Conservation (phyloP, 2,113 vertebrate genomes). For the Epinephelus lanceolatus region DNA sequence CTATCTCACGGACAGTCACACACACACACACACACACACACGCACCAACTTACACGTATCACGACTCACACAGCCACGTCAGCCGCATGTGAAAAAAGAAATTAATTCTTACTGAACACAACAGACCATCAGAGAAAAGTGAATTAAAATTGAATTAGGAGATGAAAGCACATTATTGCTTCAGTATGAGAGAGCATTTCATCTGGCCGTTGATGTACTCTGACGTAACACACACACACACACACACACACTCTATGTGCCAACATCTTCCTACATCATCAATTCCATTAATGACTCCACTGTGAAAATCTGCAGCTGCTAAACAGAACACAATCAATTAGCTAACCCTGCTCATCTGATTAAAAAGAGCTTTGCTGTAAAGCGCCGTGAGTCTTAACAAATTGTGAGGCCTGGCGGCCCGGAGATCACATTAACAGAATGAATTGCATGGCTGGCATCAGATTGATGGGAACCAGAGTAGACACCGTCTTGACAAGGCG, state of each 20-base stretch:
- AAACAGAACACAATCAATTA: slow-evolving; percentile 45
- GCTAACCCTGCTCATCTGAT: slow-evolving; percentile 32
- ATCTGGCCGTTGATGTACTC: not conserved
- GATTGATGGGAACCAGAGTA: slow-evolving; percentile 4
- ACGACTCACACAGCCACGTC: slow-evolving; percentile 8
- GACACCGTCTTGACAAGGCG: not conserved
- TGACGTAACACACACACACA: slow-evolving; percentile 21
- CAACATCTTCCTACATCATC: slow-evolving; percentile 29
- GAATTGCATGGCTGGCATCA: slow-evolving; percentile 22
- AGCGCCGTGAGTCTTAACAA: slow-evolving; percentile 32
- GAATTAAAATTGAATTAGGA: slow-evolving; percentile 40
- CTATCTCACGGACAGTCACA: slow-evolving; percentile 19
- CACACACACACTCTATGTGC: not conserved
- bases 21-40: not conserved
- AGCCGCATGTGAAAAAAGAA: slow-evolving; percentile 32
- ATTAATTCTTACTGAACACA: slow-evolving; percentile 13
- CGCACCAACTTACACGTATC: not conserved
- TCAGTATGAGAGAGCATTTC: slow-evolving; percentile 20
- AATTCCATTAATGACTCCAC: slow-evolving; percentile 37
- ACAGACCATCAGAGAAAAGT: slow-evolving; percentile 26
- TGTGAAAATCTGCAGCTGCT: slow-evolving; percentile 44
- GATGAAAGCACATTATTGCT: slow-evolving; percentile 33
- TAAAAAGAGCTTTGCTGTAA: slow-evolving; percentile 47
- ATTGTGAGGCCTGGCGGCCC: slow-evolving; percentile 11
- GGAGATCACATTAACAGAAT: slow-evolving; percentile 13